Percentiles rank a stretch among this genome's conserved stretches.
Conservation (phyloP, 2,888 invertebrate species). For the Mythimna ferrago region DNA sequence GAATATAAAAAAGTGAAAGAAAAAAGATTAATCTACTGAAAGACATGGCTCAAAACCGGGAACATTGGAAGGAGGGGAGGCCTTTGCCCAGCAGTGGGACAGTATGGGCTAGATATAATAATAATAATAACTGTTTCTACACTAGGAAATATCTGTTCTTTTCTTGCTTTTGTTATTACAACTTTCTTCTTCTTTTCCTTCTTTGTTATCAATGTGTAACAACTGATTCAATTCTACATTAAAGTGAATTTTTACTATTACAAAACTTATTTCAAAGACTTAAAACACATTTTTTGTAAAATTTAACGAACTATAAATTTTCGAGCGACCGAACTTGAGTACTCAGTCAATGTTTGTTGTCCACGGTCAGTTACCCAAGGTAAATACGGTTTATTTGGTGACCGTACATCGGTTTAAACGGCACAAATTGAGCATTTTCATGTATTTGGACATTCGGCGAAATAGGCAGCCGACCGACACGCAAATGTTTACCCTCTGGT, state of each 20-base stretch:
- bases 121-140: neutral
- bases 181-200: neutral
- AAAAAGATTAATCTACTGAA: too few species aligned
- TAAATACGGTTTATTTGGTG: conserved; percentile 83
- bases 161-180: neutral
- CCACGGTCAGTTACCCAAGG: conserved; percentile 88
- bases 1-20: too few species aligned
- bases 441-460: neutral
- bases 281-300: conserved; percentile 19
- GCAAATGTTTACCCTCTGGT: neutral
- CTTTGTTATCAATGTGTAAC: neutral
- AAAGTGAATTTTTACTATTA: neutral
- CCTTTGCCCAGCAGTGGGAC: too few species aligned
- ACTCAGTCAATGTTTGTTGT: conserved; percentile 80
- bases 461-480: neutral
- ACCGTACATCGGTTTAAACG: conserved; percentile 49
- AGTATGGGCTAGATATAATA: too few species aligned
- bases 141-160: neutral
- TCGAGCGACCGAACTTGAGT: conserved; percentile 68
- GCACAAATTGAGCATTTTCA: neutral
- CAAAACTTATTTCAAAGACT: neutral
- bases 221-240: neutral
- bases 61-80: too few species aligned
- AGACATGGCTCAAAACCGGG: too few species aligned
- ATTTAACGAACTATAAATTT: conserved; percentile 81